These are phyloP conservation scores for Elephantulus edwardii DNA, from an alignment of 2,113 vertebrate genomes.

Conservation along the genomic window DNA sequence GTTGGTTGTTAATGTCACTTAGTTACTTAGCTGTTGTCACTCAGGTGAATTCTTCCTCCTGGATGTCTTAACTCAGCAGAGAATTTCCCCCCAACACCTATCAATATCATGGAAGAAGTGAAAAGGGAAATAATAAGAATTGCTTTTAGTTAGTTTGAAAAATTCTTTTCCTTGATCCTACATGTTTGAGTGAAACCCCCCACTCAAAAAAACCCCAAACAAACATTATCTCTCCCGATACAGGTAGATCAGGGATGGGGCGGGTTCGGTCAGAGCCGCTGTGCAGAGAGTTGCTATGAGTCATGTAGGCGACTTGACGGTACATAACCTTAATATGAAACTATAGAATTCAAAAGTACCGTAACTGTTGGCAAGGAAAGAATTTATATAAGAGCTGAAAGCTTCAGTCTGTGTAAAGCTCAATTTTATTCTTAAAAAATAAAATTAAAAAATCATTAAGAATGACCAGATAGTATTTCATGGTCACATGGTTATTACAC, in stretches of 20 bases:
- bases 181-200: not conserved
- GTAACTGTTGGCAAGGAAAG: not conserved
- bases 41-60: not conserved
- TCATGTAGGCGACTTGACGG: no score
- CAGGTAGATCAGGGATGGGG: no score
- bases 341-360: not conserved
- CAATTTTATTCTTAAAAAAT: not conserved
- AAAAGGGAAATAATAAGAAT: not conserved
- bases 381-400: not conserved
- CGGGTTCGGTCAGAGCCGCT: no score
- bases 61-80: not conserved
- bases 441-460: conserved; percentile 10
- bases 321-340: not conserved
- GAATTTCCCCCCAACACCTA: not conserved
- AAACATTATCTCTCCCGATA: not conserved
- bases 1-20: not conserved
- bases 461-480: not conserved
- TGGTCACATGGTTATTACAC: not conserved
- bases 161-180: not conserved
- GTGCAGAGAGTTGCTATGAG: no score
- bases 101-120: not conserved
- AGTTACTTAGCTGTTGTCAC: not conserved
- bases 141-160: conserved; percentile 25
- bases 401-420: not conserved
- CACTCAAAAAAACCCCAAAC: no score